These are phyloP conservation scores for Tholera decimalis DNA, from an alignment of 2,888 invertebrate species.

Conservation along the genomic window DNA sequence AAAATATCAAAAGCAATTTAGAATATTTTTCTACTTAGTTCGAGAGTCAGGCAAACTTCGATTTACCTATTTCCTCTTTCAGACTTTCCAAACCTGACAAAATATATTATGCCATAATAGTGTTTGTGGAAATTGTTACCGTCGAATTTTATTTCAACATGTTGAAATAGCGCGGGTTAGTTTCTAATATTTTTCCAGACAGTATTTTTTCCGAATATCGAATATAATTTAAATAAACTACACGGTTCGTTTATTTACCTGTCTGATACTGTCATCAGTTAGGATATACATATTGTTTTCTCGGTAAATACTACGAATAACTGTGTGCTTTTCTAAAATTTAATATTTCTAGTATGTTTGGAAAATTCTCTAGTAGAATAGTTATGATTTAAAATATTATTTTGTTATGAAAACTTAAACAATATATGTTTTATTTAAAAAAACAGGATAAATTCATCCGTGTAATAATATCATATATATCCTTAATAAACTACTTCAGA, in stretches of 20 bases:
- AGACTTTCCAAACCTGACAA: slow-evolving; percentile 60
- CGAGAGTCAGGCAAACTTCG: slow-evolving; percentile 59
- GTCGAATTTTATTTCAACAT: slow-evolving; percentile 45
- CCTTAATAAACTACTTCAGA: too few relatives aligned
- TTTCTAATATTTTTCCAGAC: not conserved
- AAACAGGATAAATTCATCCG: too few relatives aligned
- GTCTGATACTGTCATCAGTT: not conserved
- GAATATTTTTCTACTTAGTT: slow-evolving; percentile 60
- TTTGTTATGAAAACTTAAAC: too few relatives aligned
- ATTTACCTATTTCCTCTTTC: slow-evolving; percentile 65
- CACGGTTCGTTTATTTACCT: not conserved
- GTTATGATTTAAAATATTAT: too few relatives aligned
- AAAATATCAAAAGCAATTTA: slow-evolving; percentile 68
- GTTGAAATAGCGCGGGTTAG: not conserved
- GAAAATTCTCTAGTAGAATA: too few relatives aligned
- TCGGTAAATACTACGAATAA: too few relatives aligned
- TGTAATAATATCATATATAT: too few relatives aligned
- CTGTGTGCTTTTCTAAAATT: too few relatives aligned
- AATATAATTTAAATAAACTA: slow-evolving; percentile 6
- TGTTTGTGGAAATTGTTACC: slow-evolving; percentile 47
- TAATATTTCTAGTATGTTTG: too few relatives aligned
- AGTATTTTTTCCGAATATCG: not conserved
- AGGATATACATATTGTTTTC: not conserved
- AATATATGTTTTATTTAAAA: too few relatives aligned
- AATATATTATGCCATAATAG: slow-evolving; percentile 64